These are phyloP conservation scores for Phymorhynchus buccinoides DNA, from an alignment of 1,140 invertebrate species.

Conservation along the genomic window DNA sequence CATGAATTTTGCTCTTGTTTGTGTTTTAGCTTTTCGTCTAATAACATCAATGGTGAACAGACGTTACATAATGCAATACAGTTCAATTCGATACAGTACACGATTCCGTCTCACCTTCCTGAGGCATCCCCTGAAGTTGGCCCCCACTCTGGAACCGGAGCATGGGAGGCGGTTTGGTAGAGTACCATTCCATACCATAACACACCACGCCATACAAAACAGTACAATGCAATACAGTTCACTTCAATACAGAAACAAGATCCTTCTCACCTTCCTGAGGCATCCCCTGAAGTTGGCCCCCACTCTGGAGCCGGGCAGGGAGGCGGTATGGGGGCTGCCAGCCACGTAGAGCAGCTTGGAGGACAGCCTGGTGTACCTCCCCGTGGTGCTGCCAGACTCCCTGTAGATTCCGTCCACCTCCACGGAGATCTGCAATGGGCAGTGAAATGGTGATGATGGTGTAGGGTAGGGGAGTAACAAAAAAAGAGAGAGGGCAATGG, in stretches of 20 bases:
- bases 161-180: constrained; percentile 80
- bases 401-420: constrained; percentile 93
- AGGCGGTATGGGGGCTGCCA: constrained; percentile 86
- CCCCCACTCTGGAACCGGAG: constrained; percentile 87
- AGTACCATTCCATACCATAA: not conserved
- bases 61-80: too few relatives aligned
- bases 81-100: not conserved
- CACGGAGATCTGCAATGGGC: constrained; percentile 84
- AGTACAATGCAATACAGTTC: not conserved
- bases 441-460: not conserved
- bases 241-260: not conserved
- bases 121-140: constrained; percentile 81
- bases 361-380: constrained; percentile 90
- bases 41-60: too few relatives aligned
- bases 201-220: too few relatives aligned
- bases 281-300: constrained; percentile 95
- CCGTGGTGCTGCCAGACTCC: constrained; percentile 91
- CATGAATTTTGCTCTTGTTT: too few relatives aligned
- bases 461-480: not conserved
- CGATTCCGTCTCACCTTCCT: not conserved
- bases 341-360: constrained; percentile 90
- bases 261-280: constrained; percentile 86
- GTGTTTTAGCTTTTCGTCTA: too few relatives aligned
- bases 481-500: too few relatives aligned
- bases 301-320: constrained; percentile 86